Conservation (phyloP, 1,140 invertebrate genomes). For the Lordiphosa collinella region DNA sequence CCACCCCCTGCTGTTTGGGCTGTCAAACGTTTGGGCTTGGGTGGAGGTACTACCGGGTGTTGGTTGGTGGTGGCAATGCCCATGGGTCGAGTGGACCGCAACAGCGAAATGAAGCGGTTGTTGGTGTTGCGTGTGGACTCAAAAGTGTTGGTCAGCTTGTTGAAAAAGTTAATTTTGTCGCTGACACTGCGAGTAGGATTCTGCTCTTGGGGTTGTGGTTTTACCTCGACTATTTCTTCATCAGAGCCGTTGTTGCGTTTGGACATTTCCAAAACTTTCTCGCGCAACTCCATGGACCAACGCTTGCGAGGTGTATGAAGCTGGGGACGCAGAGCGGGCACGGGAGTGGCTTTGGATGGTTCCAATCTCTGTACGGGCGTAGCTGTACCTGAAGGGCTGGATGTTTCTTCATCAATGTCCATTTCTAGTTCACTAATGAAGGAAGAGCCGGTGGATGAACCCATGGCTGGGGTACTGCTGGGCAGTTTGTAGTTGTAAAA, state of each 20-base stretch:
- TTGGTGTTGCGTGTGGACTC: conserved; percentile 32
- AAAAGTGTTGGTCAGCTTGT: conserved; percentile 68
- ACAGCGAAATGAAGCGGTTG: conserved; percentile 62
- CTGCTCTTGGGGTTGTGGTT: conserved; percentile 8
- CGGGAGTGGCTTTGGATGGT: conserved; percentile 30
- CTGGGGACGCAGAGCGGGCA: conserved; percentile 44
- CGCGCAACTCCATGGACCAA: conserved; percentile 65
- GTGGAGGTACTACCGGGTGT: conserved; percentile 37
- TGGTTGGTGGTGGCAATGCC: conserved; percentile 38
- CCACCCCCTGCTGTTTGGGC: conserved; percentile 7
- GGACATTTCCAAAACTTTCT: conserved; percentile 68
- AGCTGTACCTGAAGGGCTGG: conserved; percentile 36
- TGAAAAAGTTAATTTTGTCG: conserved; percentile 74
- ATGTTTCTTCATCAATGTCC: conserved; percentile 62
- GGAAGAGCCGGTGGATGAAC: conserved; percentile 10
- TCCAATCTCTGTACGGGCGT: conserved; percentile 44
- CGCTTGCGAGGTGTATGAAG: conserved; percentile 56
- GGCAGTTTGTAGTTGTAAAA: conserved; percentile 70
- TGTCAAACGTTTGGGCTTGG: conserved; percentile 58
- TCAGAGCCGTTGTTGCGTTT: conserved; percentile 58
- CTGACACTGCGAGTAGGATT: conserved; percentile 38
- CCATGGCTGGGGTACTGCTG: conserved; percentile 7
- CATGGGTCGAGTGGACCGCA: conserved; percentile 47
- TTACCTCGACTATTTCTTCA: conserved; percentile 3
- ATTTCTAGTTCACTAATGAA: conserved; percentile 66